These are phyloP conservation scores for Acrocephalus kingi DNA, from an alignment of 2,113 vertebrate species.

Conservation along the genomic window DNA sequence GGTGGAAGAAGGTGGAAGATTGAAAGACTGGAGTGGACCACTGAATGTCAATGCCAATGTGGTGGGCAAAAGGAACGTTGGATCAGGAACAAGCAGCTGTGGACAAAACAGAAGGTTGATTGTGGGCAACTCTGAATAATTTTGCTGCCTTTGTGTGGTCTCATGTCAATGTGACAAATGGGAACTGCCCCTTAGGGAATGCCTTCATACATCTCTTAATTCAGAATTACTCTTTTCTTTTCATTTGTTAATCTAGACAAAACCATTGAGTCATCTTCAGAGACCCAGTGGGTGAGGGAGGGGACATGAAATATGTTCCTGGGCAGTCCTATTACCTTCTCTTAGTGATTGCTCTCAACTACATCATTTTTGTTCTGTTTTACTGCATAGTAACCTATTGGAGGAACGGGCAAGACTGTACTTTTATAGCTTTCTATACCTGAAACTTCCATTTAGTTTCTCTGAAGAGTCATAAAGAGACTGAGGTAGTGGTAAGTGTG, in stretches of 20 bases:
- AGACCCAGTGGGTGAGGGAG: background rate
- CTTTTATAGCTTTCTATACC: background rate
- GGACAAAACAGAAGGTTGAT: conserved; percentile 52
- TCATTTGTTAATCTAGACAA: background rate
- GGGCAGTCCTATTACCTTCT: background rate
- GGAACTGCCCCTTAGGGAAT: conserved; percentile 40
- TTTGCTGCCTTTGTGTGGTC: conserved; percentile 62
- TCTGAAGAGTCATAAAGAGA: conserved; percentile 10
- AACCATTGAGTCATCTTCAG: conserved; percentile 19
- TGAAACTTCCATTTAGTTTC: conserved; percentile 19
- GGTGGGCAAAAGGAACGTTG: conserved; percentile 44
- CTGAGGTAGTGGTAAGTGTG: conserved; percentile 36
- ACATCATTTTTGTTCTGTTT: conserved; percentile 11
- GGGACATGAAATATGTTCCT: background rate
- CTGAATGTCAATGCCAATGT: conserved; percentile 49
- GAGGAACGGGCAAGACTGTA: background rate
- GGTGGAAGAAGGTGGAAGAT: conserved; percentile 69
- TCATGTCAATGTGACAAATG: conserved; percentile 44
- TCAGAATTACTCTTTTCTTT: conserved; percentile 62
- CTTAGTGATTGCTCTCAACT: conserved; percentile 34
- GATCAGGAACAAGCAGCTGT: conserved; percentile 55
- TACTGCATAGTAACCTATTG: conserved; percentile 24
- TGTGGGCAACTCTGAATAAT: conserved; percentile 42
- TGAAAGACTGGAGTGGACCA: conserved; percentile 78
- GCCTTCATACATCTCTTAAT: conserved; percentile 54